Evolutionary conservation across 2,113 vertebrate genomes (phyloP).

Genomic region (Plestiodon gilberti): DNA sequence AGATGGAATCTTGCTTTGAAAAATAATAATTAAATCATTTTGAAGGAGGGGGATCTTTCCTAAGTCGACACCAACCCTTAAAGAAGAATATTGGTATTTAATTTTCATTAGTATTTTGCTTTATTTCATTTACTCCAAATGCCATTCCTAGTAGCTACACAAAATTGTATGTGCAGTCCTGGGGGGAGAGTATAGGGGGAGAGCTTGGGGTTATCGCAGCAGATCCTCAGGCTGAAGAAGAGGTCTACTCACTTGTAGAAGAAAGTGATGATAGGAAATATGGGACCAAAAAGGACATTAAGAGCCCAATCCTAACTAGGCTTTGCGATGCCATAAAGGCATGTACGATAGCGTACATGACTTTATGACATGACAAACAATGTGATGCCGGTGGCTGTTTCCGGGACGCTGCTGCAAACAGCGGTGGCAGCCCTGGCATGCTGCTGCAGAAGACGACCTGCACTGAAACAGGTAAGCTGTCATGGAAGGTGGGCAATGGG

Average conservation of each 20-base stretch:
- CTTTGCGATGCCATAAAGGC: neutral
- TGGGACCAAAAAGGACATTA: neutral
- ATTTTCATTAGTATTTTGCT: neutral
- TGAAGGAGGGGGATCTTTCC: neutral
- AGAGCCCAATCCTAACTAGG: too few relatives aligned
- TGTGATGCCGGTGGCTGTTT: too few relatives aligned
- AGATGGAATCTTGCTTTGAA: conserved; percentile 7
- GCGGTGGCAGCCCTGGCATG: too few relatives aligned
- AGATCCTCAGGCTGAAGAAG: neutral
- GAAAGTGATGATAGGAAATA: neutral
- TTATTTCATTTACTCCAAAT: neutral
- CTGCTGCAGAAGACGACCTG: too few relatives aligned
- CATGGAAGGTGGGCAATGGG: too few relatives aligned
- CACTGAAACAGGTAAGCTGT: too few relatives aligned
- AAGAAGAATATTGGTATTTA: neutral
- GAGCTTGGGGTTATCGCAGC: neutral
- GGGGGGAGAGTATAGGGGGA: too few relatives aligned
- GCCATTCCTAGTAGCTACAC: neutral
- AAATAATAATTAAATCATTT: neutral
- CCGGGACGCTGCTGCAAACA: too few relatives aligned
- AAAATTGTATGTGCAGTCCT: neutral
- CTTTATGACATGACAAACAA: too few relatives aligned
- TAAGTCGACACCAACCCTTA: neutral
- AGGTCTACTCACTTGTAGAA: neutral
- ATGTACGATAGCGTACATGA: too few relatives aligned